Percentiles rank a stretch among this genome's conserved stretches.
These are phyloP conservation scores for Elephas maximus DNA, from an alignment of 2,113 vertebrate genomes.

Conservation along the genomic window DNA sequence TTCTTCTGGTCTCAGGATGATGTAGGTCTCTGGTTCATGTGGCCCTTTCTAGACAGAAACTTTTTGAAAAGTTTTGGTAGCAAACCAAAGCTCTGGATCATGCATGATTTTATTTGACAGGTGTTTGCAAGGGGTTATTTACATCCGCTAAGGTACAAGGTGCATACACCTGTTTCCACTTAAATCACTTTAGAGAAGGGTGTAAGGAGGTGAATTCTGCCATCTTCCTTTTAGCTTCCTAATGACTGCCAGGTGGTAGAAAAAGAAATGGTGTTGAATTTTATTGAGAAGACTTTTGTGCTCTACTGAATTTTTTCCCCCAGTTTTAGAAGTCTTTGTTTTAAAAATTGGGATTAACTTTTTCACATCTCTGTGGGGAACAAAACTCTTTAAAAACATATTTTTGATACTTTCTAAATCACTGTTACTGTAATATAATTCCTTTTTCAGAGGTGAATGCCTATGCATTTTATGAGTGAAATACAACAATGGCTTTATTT, in stretches of 20 bases:
- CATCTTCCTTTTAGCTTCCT: conserved; percentile 29
- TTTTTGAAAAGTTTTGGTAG: conserved; percentile 27
- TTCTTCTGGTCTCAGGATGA: too few relatives aligned
- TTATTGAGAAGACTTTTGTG: background rate
- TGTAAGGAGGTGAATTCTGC: conserved; percentile 38
- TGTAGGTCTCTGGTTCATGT: too few relatives aligned
- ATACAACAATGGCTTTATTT: background rate
- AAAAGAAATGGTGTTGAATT: background rate
- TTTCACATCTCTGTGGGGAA: background rate
- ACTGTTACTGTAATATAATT: background rate
- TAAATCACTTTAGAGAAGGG: conserved; percentile 33
- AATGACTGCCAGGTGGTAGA: conserved; percentile 67
- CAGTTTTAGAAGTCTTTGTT: background rate
- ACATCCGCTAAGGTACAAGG: background rate
- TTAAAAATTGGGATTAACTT: background rate
- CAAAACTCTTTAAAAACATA: background rate
- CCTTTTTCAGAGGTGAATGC: background rate
- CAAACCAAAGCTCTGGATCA: conserved; percentile 24
- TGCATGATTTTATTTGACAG: conserved; percentile 10
- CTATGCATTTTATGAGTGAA: background rate
- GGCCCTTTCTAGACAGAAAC: conserved; percentile 23
- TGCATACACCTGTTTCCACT: conserved; percentile 63
- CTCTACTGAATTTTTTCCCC: conserved; percentile 23
- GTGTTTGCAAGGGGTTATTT: conserved; percentile 75
- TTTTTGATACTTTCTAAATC: background rate